These are phyloP conservation scores for Umimayanthus kanabou DNA, from an alignment of 92 coral and sea anemone species.

Conservation along the genomic window DNA sequence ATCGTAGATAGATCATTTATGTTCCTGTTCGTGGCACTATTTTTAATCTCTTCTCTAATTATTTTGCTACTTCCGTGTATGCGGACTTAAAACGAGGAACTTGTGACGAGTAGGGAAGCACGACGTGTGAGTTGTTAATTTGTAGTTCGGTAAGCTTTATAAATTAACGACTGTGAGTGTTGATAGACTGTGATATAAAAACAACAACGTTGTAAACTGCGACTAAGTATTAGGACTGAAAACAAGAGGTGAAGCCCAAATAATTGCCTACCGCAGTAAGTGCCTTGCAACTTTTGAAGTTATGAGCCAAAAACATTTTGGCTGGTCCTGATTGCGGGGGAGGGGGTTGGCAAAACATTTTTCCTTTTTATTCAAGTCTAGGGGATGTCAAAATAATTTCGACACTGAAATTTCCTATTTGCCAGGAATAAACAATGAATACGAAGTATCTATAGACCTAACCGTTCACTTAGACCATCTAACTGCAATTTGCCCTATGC, in stretches of 20 bases:
- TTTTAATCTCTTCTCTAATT: slow-evolving; percentile 56
- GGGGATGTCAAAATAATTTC: too few species aligned
- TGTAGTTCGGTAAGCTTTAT: background rate
- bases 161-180: background rate
- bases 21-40: slow-evolving; percentile 63
- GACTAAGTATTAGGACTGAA: background rate
- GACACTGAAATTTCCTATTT: too few species aligned
- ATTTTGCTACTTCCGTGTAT: slow-evolving; percentile 63
- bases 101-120: background rate
- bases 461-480: too few species aligned
- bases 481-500: too few species aligned
- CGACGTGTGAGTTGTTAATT: background rate
- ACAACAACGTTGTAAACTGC: background rate
- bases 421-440: too few species aligned
- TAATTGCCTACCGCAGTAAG: too few species aligned
- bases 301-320: too few species aligned
- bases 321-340: background rate
- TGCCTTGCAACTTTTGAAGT: too few species aligned
- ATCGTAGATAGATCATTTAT: slow-evolving; percentile 79
- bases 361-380: too few species aligned
- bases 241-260: too few species aligned
- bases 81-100: background rate
- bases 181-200: too few species aligned
- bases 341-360: background rate
- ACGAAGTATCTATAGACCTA: too few species aligned